Percentiles rank a stretch among this genome's conserved stretches.
These are phyloP conservation scores for Luidia sarsii DNA, from an alignment of 53 echinoderm and acorn worm species.

Conservation along the genomic window DNA sequence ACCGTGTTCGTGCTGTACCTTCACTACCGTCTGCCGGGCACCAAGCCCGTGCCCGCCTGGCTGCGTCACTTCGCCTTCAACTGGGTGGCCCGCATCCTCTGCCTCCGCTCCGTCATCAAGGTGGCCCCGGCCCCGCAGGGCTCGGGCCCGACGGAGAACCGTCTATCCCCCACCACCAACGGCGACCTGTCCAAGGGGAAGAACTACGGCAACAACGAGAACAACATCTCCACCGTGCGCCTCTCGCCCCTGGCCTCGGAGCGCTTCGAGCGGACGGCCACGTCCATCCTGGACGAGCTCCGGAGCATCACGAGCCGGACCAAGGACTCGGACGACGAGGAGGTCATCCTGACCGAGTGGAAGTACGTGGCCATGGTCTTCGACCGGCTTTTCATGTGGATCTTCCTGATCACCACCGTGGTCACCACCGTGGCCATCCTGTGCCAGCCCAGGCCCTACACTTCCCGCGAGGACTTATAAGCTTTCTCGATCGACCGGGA, in stretches of 20 bases:
- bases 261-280: constrained; percentile 58
- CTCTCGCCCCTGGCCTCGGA: constrained; percentile 3
- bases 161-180: constrained; percentile 28
- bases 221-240: background rate
- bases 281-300: constrained; percentile 36
- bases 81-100: constrained; percentile 46
- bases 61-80: constrained; percentile 47
- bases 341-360: constrained; percentile 18
- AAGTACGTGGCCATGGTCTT: constrained; percentile 72
- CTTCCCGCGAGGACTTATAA: constrained; percentile 15
- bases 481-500: background rate
- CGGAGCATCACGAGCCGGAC: background rate
- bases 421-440: constrained; percentile 64
- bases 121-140: constrained; percentile 20
- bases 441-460: constrained; percentile 66
- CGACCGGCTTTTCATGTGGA: constrained; percentile 78
- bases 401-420: constrained; percentile 63
- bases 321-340: background rate
- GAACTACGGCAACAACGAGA: background rate
- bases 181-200: background rate
- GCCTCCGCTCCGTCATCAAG: constrained; percentile 22
- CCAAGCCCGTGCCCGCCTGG: constrained; percentile 54
- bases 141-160: constrained; percentile 40
- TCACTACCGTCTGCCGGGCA: constrained; percentile 55
- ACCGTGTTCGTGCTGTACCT: constrained; percentile 65